Base-by-base conservation (phyloP, 2,113 vertebrate species). In the Rattus rattus region DNA sequence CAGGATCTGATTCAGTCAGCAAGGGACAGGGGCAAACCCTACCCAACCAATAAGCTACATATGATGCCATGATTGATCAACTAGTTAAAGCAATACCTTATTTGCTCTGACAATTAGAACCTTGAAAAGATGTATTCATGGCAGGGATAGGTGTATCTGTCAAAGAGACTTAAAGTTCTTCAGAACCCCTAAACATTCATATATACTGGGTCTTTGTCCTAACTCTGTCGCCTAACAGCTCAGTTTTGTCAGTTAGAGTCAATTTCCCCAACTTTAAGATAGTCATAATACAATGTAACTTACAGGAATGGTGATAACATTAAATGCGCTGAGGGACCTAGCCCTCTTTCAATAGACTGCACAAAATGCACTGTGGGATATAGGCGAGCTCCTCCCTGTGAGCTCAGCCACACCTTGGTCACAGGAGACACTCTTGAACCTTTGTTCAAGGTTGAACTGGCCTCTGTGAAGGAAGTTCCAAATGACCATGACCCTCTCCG, bases 281-380 rank as follows among this genome's bases (percentile, higher is more conserved):
- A 75, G n/a, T 26, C 19, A 89, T 47, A 65, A 59, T 95, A 59
- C 92, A 92, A 91, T 79, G n/a, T n/a, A 94, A 83, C 20, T 81
- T 84, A 6, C 54, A 88, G 19, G 0, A 0, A 63, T 63, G 39
- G 39, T 73, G 39, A 88, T 56, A 63, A 87, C 76, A 83, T 85
- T 33, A 80, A 88, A 81, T 86, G 54, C 73, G 12, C 19, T 84
- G 7, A 91, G 28, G 17, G 14, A 7, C 28, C 43, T 22, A 69
- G 47, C 76, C 36, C 20, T 16, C 24, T 52, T 88, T n/a, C 20
- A 72, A 33, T 4, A 59, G 79, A 90, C n/a, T 52, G 22, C 30
- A 30, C 9, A 16, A 94, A 81, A 24, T 36, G 75, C 3, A 43
- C 12, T 16, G 19, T 30, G 26, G 65, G 4, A 11, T 12, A 56